Conservation (phyloP, 1,140 invertebrate species). For the Triops longicaudatus region DNA sequence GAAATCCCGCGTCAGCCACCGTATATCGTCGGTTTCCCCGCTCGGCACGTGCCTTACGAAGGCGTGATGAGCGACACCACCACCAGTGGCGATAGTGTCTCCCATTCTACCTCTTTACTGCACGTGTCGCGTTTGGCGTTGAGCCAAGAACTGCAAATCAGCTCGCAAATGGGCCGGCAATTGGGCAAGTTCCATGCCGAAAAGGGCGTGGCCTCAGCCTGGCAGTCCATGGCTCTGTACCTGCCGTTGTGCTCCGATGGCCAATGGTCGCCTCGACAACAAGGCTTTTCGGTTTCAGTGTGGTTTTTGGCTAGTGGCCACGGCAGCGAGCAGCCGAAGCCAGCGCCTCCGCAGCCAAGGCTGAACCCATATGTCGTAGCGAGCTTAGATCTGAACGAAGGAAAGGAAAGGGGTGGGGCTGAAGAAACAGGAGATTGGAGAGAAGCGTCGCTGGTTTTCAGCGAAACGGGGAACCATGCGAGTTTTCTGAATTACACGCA, state of each 20-base stretch:
- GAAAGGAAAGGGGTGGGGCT: too few relatives aligned
- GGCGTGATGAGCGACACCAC: constrained; percentile 21
- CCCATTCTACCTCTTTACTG: constrained; percentile 26
- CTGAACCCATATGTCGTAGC: background rate
- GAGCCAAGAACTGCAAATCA: background rate
- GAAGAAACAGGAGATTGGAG: background rate
- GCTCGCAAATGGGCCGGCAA: background rate
- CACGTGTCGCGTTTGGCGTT: constrained; percentile 23
- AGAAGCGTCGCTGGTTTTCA: constrained; percentile 26
- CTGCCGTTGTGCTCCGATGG: constrained; percentile 45
- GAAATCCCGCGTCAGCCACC: constrained; percentile 46
- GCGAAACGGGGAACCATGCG: background rate
- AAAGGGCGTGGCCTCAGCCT: constrained; percentile 42
- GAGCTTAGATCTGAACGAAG: background rate
- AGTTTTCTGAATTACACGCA: background rate
- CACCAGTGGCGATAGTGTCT: background rate
- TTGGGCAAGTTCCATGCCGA: background rate
- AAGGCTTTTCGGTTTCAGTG: constrained; percentile 51
- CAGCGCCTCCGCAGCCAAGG: background rate
- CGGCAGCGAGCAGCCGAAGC: constrained; percentile 39
- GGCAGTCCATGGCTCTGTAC: constrained; percentile 45
- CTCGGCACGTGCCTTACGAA: constrained; percentile 28
- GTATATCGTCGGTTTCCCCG: constrained; percentile 50
- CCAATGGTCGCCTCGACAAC: constrained; percentile 51
- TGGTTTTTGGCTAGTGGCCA: constrained; percentile 42